Base-by-base conservation (phyloP, 2,113 vertebrate species). In the Eubucco bourcierii region DNA sequence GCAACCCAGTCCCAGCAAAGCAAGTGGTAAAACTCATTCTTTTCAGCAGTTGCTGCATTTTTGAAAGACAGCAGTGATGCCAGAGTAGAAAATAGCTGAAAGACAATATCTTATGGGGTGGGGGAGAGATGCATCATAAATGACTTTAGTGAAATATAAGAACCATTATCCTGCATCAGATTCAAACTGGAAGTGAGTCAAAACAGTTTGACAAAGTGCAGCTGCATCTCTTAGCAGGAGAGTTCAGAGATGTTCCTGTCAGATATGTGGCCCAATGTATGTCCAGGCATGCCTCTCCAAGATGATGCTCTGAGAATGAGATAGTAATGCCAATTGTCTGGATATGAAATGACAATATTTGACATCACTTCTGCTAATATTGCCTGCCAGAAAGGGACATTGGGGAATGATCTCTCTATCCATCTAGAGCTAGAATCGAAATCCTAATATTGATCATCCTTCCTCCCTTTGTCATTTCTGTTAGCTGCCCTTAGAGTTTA, bases 271-370 rank as follows among this genome's bases (percentile, higher is more conserved):
- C 73, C 91, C 89, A 59, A 9, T 72, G 76, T 90, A 80, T 94
- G 87, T 83, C 76, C 63, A 80, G 85, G 50, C 87, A 90, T 89
- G 76, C 63, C 59, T 94, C 87, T 80, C 53, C 44, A 65, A 77
- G 82, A 64, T 47, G 61, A 56, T 87, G 20, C 73, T 80, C 83
- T 44, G 77, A 53, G 89, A 89, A 91, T 85, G 73, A 87, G 63
- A 63, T 72, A 75, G 82, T 88, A 84, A 84, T 80, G 77, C 82
- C 85, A 58, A 0, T 90, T 94, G 82, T 83, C 79, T 90, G 76
- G 90, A 68, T 94, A 88, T 91, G 87, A 95, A 96, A 94, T 92
- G 90, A 88, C 80, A 95, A 93, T 94, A 92, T 96, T 96, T 96
- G 95, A 95, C 39, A 95, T 95, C 58, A 86, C 77, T 90, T 93